Evolutionary conservation across 1,140 invertebrate species (phyloP), one percentile per base, ranked within the genome.

Genomic region (Sarcophaga peregrina): DNA sequence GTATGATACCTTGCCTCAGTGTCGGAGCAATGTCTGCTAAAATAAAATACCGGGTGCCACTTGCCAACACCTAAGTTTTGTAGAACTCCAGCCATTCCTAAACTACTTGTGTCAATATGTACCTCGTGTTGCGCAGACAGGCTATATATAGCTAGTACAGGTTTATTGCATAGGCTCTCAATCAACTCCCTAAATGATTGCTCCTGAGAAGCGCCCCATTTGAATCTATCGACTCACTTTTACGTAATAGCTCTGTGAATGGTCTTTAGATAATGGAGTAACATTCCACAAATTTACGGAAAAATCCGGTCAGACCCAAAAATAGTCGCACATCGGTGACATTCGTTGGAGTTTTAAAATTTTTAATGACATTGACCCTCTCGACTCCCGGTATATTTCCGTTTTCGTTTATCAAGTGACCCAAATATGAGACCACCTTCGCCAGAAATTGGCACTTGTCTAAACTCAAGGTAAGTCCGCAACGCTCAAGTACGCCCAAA

Each of bases 251-350:
- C 80, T 84, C 82, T 0, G 76, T 82, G 0, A 87, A 45, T n/a
- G 86, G 85, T 82, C 48, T 76, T 62, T 85, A 83, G 50, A 85
- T 85, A 5, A 62, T 11, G 9, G 85, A 76, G 82, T 84, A 87
- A 68, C 84, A 74, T 17, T 68, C 15, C 11, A 87, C 85, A 72
- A 84, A 87, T 82, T 87, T 87, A 62, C 85, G 68, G 68, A 81
- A 83, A 74, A 85, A 88, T 82, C 87, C 87, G 0, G 86, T 88
- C 2, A 85, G 68, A 15, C 83, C 82, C 13, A 85, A 54, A 83
- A 91, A 92, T 10, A 85, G 74, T 20, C 88, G 82, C 8, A 91
- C 80, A 17, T 87, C 84, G 8, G 84, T 84, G 0, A 90, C 81
- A 6, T 85, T 90, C 13, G 82, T 82, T 0, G 87, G 90, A 50